Conservation (phyloP, 2,888 invertebrate species). For the Cantharis flavilabris region DNA sequence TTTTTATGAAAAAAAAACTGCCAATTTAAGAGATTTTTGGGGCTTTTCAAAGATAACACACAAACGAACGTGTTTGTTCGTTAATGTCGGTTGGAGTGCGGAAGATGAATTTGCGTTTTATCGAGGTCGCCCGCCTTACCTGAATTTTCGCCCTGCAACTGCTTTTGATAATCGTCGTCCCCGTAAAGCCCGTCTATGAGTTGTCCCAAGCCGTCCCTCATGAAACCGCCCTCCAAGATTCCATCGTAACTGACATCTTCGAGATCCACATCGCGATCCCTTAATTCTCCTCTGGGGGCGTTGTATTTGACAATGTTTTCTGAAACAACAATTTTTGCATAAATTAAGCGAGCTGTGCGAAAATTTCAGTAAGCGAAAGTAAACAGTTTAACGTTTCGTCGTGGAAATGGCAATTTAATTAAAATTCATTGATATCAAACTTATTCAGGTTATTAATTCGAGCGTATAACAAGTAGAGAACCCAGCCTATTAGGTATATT, state of each 20-base stretch:
- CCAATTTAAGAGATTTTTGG: neutral
- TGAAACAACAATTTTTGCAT: slow-evolving; percentile 50
- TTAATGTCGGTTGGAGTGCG: neutral
- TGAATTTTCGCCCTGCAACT: slow-evolving; percentile 62
- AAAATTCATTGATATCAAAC: neutral
- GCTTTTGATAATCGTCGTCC: slow-evolving; percentile 68
- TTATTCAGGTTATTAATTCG: slow-evolving; percentile 1
- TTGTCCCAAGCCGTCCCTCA: slow-evolving; percentile 79
- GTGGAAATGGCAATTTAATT: neutral
- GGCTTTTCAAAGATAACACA: neutral
- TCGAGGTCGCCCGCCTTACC: slow-evolving; percentile 51
- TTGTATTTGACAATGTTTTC: slow-evolving; percentile 71
- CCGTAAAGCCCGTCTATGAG: slow-evolving; percentile 76
- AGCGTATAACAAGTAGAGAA: neutral
- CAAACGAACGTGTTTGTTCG: neutral
- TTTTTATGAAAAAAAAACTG: slow-evolving; percentile 1
- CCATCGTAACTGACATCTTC: slow-evolving; percentile 85
- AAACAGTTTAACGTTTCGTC: neutral
- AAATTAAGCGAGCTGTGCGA: neutral
- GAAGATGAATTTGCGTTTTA: neutral
- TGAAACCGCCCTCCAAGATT: slow-evolving; percentile 58
- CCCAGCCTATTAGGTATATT: slow-evolving; percentile 2
- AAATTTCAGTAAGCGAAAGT: neutral
- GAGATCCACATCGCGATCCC: slow-evolving; percentile 68
- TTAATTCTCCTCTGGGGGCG: slow-evolving; percentile 67